These are phyloP conservation scores for Chloropsis cyanopogon DNA, from an alignment of 2,113 vertebrate genomes.

Conservation along the genomic window DNA sequence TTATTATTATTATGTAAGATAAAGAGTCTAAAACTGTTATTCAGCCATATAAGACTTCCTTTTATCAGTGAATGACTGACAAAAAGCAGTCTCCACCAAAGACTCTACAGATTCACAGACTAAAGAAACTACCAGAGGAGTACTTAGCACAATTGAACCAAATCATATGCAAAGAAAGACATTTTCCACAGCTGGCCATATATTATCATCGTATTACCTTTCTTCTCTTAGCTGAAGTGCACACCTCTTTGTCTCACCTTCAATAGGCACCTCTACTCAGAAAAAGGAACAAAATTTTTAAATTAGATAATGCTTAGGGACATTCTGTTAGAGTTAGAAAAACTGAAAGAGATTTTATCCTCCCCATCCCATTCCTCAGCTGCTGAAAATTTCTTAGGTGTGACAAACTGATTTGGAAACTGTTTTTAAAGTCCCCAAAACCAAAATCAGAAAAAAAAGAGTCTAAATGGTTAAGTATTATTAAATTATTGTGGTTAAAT, in stretches of 20 bases:
- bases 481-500: not conserved
- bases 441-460: not conserved
- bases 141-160: not conserved
- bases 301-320: not conserved
- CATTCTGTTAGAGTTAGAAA: not conserved
- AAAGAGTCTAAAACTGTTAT: not conserved
- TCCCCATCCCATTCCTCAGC: not conserved
- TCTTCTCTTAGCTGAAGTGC: not conserved
- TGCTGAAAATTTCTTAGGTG: not conserved
- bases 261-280: not conserved
- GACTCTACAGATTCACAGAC: not conserved
- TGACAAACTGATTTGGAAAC: not conserved
- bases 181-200: not conserved
- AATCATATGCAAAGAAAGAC: not conserved
- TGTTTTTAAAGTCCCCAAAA: not conserved
- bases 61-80: not conserved
- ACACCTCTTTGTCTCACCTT: not conserved
- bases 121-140: not conserved
- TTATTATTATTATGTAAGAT: not conserved
- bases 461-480: not conserved
- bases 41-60: not conserved
- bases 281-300: not conserved
- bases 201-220: not conserved
- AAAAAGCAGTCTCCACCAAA: not conserved
- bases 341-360: not conserved